Base-by-base conservation (phyloP, 1,140 invertebrate genomes). In the Achatina immaculata region DNA sequence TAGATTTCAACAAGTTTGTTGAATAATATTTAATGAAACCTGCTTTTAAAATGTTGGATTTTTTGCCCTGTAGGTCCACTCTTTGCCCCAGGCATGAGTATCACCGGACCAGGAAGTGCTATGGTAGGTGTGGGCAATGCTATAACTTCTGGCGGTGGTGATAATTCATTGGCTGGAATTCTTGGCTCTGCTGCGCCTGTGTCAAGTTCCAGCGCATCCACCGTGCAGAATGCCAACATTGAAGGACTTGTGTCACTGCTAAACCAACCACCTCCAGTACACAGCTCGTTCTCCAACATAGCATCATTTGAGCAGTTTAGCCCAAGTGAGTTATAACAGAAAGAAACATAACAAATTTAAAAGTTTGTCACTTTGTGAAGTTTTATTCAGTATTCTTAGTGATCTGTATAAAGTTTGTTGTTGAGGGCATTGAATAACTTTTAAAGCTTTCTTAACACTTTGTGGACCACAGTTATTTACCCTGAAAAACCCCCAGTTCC, bases 181-280 rank as follows among this genome's bases (percentile, higher is more conserved):
- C 62, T 78, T 38, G 40, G 65, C 1, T 66, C 76, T 45, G 7
- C 28, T 24, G 38, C 76, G 16, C 40, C 65, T 11, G 43, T 66
- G 11, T 78, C 76, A 36, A 68, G 76, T 31, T 68, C 58, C 16
- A 65, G 19, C 11, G 45, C 72, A 14, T 24, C 42, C 42, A 48
- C 16, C n/a, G 76, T 78, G 31, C 76, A 78, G 48, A 78, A 48
- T 78, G 58, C 76, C 4, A 78, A 78, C 43, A 55, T 78, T 51
- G 76, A 78, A 36, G 76, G 65, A 24, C 76, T 78, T 66, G 76
- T 62, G 40, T 68, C 58, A n/a, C 42, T 78, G 36, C 43, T 78
- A n/a, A 78, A 78, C 65, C 74, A 76, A 31, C 74, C 74, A 40
- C 74, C 74, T 45, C 36, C 55, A 38, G 0, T 62, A 6, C 40